Evolutionary conservation across 2,113 vertebrate genomes (phyloP), one percentile per base, ranked within the genome.

Genomic region (Anhinga rufa): DNA sequence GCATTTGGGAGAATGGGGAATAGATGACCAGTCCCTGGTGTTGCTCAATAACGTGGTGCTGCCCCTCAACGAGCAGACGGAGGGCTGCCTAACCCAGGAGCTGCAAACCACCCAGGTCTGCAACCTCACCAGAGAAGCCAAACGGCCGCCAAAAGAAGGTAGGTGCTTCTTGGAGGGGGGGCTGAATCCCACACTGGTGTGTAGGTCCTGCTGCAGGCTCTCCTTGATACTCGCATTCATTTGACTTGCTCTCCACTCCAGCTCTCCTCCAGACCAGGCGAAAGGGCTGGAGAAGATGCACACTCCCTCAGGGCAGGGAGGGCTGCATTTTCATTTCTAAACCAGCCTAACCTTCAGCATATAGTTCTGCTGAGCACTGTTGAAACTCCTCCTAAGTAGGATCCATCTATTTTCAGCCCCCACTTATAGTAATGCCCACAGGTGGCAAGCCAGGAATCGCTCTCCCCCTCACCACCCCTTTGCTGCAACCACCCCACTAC

Each of bases 101-200:
- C 98, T 99, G 86, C 99, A 99, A 98, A 98, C 99, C 42, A 99
- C 99, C 66, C 99, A 99, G 97, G 97, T 99, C 97, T 99, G 99
- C 99, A 99, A 99, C 95, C 98, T 99, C 94, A 99, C 98, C 92
- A 98, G 99, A 75, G 99, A 99, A 98, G 99, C 99, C 95, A 99
- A 99, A 91, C 98, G 99, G 64, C 99, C 99, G 2, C 98, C 99
- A 81, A 99, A 99, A 98, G 99, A 99, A 99, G 99, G 99, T 99
- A 98, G 98, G 99, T 98, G 97, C 97, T 85, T 60, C 61, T 51
- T 14, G 66, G 31, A 88, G 82, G 54, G 83, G 64, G 79, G 55
- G 55, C 25, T 81, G 74, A 82, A 84, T 80, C 70, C 52, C 54
- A 74, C 18, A 65, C 48, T 3, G 3, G 8, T 52, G 44, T 48